A percentile compares a stretch with the other conserved stretches of the same genome.
Conservation (phyloP, 2,797 vertebrate species). For the Brotula barbata region DNA sequence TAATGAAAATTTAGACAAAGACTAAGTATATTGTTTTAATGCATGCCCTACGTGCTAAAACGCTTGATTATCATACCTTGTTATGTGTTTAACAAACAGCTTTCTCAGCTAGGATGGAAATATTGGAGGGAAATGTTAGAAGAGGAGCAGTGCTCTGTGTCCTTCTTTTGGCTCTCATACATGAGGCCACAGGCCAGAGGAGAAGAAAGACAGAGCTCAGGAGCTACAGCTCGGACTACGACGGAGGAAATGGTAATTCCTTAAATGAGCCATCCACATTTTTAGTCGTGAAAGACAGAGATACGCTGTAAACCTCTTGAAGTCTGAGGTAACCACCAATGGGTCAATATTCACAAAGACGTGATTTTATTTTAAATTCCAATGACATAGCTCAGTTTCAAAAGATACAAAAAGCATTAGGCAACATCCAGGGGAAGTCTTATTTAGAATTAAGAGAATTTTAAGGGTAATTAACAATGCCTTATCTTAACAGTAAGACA, state of each 20-base stretch:
- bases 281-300: constrained; percentile 7
- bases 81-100: no score
- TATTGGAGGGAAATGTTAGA: constrained; percentile 77
- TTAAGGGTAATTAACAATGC: no score
- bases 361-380: no score
- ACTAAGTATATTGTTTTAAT: no score
- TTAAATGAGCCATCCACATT: constrained; percentile 30
- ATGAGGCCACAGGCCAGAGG: constrained; percentile 71
- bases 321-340: no score
- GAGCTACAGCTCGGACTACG: constrained; percentile 64
- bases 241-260: constrained; percentile 71
- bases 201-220: constrained; percentile 73
- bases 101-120: constrained; percentile 48
- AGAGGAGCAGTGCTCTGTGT: constrained; percentile 71
- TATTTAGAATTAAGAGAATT: no score
- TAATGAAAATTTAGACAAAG: not conserved
- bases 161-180: constrained; percentile 72
- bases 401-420: no score
- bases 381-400: no score
- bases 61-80: not conserved
- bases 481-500: no score
- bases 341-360: no score
- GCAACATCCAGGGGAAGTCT: no score
- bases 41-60: not conserved
- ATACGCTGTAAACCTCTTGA: no score